Percentiles rank a stretch among this genome's conserved stretches.
Conservation (phyloP, 2,888 invertebrate genomes). For the Gymnocheta viridis region DNA sequence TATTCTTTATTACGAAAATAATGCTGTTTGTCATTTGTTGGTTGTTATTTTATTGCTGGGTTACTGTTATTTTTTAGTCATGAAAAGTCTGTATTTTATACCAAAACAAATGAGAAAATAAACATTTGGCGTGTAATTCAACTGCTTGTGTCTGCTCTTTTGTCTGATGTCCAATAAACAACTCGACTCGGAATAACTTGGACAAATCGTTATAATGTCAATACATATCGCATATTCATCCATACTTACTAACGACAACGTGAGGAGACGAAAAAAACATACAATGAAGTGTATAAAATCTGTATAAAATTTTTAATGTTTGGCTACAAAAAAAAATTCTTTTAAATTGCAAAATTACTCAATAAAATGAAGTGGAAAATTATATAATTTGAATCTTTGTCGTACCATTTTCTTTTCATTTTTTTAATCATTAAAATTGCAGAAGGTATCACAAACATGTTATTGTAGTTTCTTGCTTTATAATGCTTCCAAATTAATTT, state of each 20-base stretch:
- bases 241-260: neutral
- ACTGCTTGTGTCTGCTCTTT: neutral
- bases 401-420: neutral
- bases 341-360: neutral
- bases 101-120: neutral
- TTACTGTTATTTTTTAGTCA: constrained; percentile 34
- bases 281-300: neutral
- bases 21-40: constrained; percentile 32
- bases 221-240: neutral
- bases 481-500: neutral
- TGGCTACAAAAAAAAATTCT: neutral
- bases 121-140: neutral
- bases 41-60: constrained; percentile 18
- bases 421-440: neutral
- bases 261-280: neutral
- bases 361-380: constrained; percentile 29
- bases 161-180: constrained; percentile 13
- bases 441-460: neutral
- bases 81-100: constrained; percentile 8
- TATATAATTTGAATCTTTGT: constrained; percentile 16
- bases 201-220: constrained; percentile 51
- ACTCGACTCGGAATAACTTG: constrained; percentile 13
- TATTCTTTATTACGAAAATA: constrained; percentile 1
- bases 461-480: neutral
- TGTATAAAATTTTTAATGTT: constrained; percentile 23